Conservation (phyloP, 1,140 invertebrate genomes). For the Drosophila rufa region DNA sequence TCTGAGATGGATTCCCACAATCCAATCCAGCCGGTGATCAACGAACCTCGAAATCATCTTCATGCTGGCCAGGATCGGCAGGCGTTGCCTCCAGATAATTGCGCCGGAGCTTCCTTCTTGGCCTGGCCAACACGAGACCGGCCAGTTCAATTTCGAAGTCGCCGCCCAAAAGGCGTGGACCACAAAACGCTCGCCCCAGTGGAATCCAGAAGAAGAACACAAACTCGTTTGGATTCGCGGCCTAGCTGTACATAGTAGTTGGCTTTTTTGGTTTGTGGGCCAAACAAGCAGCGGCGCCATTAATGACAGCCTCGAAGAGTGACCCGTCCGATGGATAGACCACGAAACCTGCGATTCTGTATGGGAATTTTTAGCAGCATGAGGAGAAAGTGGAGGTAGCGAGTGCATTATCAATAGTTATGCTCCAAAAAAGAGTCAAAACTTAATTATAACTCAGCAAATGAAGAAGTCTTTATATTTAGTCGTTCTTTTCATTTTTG, state of each 20-base stretch:
- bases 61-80: slow-evolving; percentile 6
- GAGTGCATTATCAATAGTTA: neutral
- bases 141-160: slow-evolving; percentile 45
- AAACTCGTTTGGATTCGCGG: slow-evolving; percentile 39
- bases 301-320: slow-evolving; percentile 60
- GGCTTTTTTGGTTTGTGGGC: slow-evolving; percentile 26
- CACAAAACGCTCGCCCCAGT: slow-evolving; percentile 35
- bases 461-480: too few species aligned
- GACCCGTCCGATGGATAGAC: slow-evolving; percentile 39
- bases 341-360: neutral
- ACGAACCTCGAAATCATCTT: slow-evolving; percentile 15
- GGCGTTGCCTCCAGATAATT: slow-evolving; percentile 61
- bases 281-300: slow-evolving; percentile 71
- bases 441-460: neutral
- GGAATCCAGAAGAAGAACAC: slow-evolving; percentile 22
- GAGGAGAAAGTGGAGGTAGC: neutral
- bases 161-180: slow-evolving; percentile 52
- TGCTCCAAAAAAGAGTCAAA: neutral
- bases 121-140: slow-evolving; percentile 29
- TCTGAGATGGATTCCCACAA: neutral
- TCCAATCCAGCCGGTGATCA: neutral
- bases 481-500: too few species aligned
- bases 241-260: slow-evolving; percentile 44
- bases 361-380: neutral
- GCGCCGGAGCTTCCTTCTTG: slow-evolving; percentile 33